Evolutionary conservation across 2,113 vertebrate genomes (phyloP), one percentile per base, ranked within the genome.

Genomic region (Trichechus manatus): DNA sequence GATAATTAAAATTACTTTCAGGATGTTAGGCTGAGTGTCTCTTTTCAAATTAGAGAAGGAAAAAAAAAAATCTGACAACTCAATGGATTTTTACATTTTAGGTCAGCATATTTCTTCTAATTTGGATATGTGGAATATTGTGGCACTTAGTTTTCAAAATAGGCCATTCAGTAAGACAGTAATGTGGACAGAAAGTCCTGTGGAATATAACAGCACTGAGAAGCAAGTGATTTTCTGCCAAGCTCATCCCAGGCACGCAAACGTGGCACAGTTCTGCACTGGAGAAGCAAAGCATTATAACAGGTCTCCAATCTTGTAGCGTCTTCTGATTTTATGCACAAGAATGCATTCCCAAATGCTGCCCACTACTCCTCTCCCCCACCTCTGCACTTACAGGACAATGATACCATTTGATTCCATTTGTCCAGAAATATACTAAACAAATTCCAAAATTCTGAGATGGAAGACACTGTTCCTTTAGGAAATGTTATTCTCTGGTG

Each of bases 171-270:
- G 63, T 68, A 31, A 89, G 56, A 87, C 39, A 23, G 70, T 44
- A 47, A 82, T 14, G 29, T 90, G 64, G 50, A 88, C 29, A 77
- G 15, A 90, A 91, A 70, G 78, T 83, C 56, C 81, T 66, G 20
- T 42, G 87, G 36, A 89, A 68, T 9, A 20, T 14, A 72, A 89
- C 31, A 90, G 64, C 78, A 70, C 2, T 23, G 68, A 66, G 63
- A 91, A 94, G 64, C n/a, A 72, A 86, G 82, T 72, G 94, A 64
- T 80, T 95, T 83, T 88, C 50, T 88, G 94, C 93, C 82, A 93
- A 47, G 47, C 70, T 97, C 87, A 66, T 56, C 47, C 56, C 77
- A 91, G 86, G 86, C 27, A 66, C 92, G 70, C 70, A 90, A 61
- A 87, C n/a, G n/a, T 44, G 92, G 82, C 77, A 94, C 56, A 88